Percentiles rank a stretch among this genome's conserved stretches.
phyloP scores from a whole-genome alignment of 2,113 vertebrate genomes.

The Mesoclemmys tuberculata region DNA sequence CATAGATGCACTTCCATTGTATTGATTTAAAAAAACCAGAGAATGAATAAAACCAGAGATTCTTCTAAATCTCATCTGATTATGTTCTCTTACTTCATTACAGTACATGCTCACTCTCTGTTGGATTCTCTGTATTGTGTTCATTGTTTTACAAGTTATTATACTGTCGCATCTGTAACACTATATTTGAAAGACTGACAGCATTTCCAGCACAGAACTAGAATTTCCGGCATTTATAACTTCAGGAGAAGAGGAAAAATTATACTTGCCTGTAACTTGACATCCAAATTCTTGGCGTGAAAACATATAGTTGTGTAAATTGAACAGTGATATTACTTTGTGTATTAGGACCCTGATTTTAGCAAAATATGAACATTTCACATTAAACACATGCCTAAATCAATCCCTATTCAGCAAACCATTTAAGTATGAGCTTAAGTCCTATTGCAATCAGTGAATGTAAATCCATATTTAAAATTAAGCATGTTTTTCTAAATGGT shows the following conservation, averaged over 20 bases:
- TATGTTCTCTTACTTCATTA: not conserved
- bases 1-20: slow-evolving; percentile 25
- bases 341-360: not conserved
- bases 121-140: not conserved
- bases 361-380: not conserved
- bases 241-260: not conserved
- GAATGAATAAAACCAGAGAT: not conserved
- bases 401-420: not conserved
- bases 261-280: not conserved
- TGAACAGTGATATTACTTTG: not conserved
- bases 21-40: not conserved
- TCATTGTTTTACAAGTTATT: not conserved
- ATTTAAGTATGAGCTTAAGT: not conserved
- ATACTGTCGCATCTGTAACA: not conserved
- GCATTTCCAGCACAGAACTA: not conserved
- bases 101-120: not conserved
- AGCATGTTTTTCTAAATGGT: not conserved
- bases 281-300: not conserved
- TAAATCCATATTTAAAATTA: not conserved
- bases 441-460: not conserved
- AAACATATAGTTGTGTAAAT: not conserved
- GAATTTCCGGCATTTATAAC: not conserved
- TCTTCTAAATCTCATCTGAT: not conserved
- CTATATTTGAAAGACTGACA: not conserved
- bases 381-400: not conserved